These are phyloP conservation scores for Vimba vimba DNA, from an alignment of 2,113 vertebrate species.

Conservation along the genomic window DNA sequence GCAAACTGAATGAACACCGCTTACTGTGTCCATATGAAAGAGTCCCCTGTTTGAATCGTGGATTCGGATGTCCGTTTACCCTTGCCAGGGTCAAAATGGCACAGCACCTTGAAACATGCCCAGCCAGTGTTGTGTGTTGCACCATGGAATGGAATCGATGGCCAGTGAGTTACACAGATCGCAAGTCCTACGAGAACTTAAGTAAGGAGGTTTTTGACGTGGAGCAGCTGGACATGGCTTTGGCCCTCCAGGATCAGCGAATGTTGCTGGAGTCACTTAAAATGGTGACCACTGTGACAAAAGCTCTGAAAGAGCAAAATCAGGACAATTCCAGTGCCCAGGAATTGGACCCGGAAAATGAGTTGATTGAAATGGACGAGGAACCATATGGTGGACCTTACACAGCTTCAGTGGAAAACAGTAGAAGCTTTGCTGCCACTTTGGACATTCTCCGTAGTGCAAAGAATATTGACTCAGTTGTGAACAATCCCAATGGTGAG, in stretches of 20 bases:
- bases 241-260: slow-evolving; percentile 97
- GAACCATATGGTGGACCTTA: slow-evolving; percentile 88
- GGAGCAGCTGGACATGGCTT: slow-evolving; percentile 96
- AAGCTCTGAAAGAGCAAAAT: slow-evolving; percentile 77
- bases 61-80: slow-evolving; percentile 93
- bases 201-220: slow-evolving; percentile 95
- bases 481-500: slow-evolving; percentile 75
- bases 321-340: slow-evolving; percentile 72
- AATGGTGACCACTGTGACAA: slow-evolving; percentile 91
- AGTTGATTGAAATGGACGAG: slow-evolving; percentile 83
- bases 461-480: slow-evolving; percentile 83
- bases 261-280: slow-evolving; percentile 97
- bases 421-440: slow-evolving; percentile 89
- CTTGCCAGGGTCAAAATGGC: slow-evolving; percentile 89
- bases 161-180: slow-evolving; percentile 96
- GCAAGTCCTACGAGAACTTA: slow-evolving; percentile 95
- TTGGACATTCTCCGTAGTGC: slow-evolving; percentile 90
- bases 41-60: slow-evolving; percentile 91
- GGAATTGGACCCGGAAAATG: slow-evolving; percentile 75
- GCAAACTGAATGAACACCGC: slow-evolving; percentile 91
- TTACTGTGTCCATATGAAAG: slow-evolving; percentile 93
- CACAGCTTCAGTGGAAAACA: slow-evolving; percentile 87
- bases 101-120: slow-evolving; percentile 91
- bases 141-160: slow-evolving; percentile 99
- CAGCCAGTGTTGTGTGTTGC: slow-evolving; percentile 96